Conservation (phyloP, 2,113 vertebrate genomes). For the Cisticola juncidis region DNA sequence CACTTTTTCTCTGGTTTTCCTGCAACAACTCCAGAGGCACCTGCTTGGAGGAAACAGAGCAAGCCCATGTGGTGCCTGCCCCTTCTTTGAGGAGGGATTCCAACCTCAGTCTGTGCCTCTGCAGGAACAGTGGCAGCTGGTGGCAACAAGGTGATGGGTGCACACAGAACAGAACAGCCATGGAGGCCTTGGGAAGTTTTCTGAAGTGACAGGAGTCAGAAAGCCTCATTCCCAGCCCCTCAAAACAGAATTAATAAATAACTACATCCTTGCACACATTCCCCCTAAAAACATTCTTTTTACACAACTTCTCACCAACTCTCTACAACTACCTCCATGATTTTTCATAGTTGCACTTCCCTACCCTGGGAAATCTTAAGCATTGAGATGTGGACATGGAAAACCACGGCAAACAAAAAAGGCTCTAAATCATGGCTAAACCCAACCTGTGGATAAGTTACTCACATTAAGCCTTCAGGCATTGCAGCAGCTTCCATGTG, state of each 20-base stretch:
- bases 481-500: not conserved
- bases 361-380: not conserved
- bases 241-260: not conserved
- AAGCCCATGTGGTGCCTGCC: fast-evolving
- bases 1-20: not conserved
- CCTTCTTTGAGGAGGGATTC: not conserved
- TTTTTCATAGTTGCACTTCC: not conserved
- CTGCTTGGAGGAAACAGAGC: not conserved
- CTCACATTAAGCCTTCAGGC: not conserved
- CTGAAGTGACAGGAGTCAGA: fast-evolving
- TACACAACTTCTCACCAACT: not conserved
- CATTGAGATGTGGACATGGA: fast-evolving
- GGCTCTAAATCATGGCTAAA: not conserved
- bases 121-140: fast-evolving
- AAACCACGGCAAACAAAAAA: fast-evolving
- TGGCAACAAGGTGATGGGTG: fast-evolving
- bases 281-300: not conserved
- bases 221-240: fast-evolving
- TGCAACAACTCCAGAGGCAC: fast-evolving
- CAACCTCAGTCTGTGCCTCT: fast-evolving
- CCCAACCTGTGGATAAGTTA: not conserved
- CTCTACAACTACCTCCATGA: fast-evolving
- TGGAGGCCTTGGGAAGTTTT: fast-evolving
- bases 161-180: fast-evolving
- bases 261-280: fast-evolving